phyloP scores from a whole-genome alignment of 2,888 invertebrate species.

The Invenusta paracnida region DNA sequence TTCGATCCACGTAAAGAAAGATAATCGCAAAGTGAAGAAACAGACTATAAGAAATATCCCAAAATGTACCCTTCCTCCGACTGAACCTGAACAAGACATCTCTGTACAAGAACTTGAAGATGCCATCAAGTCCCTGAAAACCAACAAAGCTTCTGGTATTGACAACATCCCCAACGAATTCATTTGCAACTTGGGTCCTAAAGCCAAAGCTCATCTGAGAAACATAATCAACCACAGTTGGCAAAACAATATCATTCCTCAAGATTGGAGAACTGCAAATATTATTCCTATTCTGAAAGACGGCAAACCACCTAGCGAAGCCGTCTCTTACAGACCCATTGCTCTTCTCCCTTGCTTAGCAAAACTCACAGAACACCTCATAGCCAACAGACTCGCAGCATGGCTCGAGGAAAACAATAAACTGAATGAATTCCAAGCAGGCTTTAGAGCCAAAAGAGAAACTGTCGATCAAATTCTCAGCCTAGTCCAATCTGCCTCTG shows the following conservation, averaged over 20 bases:
- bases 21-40: not conserved
- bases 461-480: not conserved
- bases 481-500: not conserved
- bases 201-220: not conserved
- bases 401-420: not conserved
- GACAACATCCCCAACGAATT: not conserved
- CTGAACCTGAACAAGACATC: not conserved
- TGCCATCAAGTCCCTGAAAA: not conserved
- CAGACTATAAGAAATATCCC: not conserved
- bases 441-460: slow-evolving; percentile 6
- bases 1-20: not conserved
- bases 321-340: not conserved
- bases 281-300: not conserved
- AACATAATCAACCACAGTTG: not conserved
- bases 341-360: not conserved
- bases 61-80: not conserved
- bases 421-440: not conserved
- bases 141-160: not conserved
- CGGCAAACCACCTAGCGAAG: not conserved
- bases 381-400: not conserved
- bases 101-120: not conserved
- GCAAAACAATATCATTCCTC: not conserved
- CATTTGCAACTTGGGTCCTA: not conserved
- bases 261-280: not conserved
- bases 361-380: not conserved